phyloP scores from a whole-genome alignment of 1,140 invertebrate genomes.

The Grapholita molesta region DNA sequence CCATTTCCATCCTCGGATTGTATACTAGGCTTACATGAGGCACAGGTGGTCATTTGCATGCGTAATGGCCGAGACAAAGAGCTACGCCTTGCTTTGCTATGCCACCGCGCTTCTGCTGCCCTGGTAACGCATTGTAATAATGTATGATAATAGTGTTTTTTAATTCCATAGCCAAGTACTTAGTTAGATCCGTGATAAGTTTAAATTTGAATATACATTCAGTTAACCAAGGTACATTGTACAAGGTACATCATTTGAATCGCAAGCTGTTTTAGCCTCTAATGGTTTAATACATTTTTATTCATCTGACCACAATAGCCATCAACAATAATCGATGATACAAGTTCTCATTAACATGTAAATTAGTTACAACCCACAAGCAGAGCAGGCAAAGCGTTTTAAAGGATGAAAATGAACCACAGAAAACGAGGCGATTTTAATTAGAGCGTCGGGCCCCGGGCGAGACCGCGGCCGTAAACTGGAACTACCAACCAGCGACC shows the following conservation, averaged over 20 bases:
- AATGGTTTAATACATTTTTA: constrained; percentile 38
- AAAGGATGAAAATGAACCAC: constrained; percentile 70
- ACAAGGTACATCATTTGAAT: constrained; percentile 49
- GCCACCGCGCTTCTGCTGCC: constrained; percentile 46
- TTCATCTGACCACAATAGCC: constrained; percentile 24
- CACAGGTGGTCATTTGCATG: constrained; percentile 70
- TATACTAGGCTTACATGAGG: constrained; percentile 59
- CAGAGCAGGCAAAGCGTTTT: constrained; percentile 69
- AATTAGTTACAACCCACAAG: constrained; percentile 68
- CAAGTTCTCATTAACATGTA: constrained; percentile 71
- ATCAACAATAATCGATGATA: constrained; percentile 30
- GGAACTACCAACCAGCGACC: constrained; percentile 32
- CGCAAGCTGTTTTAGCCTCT: not conserved
- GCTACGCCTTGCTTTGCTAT: constrained; percentile 39
- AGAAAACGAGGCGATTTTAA: constrained; percentile 71
- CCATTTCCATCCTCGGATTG: constrained; percentile 62
- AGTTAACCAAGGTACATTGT: too few relatives aligned
- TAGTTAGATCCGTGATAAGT: constrained; percentile 8
- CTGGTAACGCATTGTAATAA: constrained; percentile 57
- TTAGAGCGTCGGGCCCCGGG: constrained; percentile 64
- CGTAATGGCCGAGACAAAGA: constrained; percentile 65
- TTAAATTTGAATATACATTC: not conserved
- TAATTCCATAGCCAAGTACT: constrained; percentile 4
- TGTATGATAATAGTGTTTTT: constrained; percentile 14
- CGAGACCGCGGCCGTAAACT: constrained; percentile 44